These are phyloP conservation scores for Drosophila paranaensis DNA, from an alignment of 2,888 invertebrate genomes.

Conservation along the genomic window DNA sequence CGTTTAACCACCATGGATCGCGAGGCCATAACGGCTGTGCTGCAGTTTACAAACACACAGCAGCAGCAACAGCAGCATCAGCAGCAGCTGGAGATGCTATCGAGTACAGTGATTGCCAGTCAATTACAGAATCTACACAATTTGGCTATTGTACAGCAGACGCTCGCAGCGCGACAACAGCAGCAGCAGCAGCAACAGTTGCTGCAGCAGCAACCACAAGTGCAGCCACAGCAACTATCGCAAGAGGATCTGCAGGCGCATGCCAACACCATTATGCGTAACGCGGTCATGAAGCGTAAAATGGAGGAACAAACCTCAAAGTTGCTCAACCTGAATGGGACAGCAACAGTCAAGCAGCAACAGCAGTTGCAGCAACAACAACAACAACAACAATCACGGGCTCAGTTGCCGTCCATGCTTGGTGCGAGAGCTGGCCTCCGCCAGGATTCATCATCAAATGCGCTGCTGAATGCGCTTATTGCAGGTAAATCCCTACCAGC, in stretches of 20 bases:
- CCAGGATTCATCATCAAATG: constrained; percentile 57
- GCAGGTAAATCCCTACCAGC: constrained; percentile 51
- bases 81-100: constrained; percentile 79
- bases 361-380: constrained; percentile 11
- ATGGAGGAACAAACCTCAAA: constrained; percentile 82
- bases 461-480: constrained; percentile 62
- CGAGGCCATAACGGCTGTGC: constrained; percentile 83
- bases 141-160: constrained; percentile 82
- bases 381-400: constrained; percentile 43
- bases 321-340: constrained; percentile 71
- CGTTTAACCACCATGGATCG: constrained; percentile 80
- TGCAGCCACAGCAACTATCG: constrained; percentile 47
- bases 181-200: constrained; percentile 52
- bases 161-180: constrained; percentile 76
- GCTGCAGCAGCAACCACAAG: constrained; percentile 29
- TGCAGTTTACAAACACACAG: constrained; percentile 82
- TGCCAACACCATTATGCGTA: constrained; percentile 83
- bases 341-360: constrained; percentile 41
- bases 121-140: constrained; percentile 83
- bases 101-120: constrained; percentile 80
- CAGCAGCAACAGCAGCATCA: constrained; percentile 82
- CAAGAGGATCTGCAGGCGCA: constrained; percentile 83
- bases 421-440: constrained; percentile 34
- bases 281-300: constrained; percentile 83
- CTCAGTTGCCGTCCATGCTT: constrained; percentile 23